Base-by-base conservation (phyloP, 2,888 invertebrate species). In the Drosophila multiciliata region DNA sequence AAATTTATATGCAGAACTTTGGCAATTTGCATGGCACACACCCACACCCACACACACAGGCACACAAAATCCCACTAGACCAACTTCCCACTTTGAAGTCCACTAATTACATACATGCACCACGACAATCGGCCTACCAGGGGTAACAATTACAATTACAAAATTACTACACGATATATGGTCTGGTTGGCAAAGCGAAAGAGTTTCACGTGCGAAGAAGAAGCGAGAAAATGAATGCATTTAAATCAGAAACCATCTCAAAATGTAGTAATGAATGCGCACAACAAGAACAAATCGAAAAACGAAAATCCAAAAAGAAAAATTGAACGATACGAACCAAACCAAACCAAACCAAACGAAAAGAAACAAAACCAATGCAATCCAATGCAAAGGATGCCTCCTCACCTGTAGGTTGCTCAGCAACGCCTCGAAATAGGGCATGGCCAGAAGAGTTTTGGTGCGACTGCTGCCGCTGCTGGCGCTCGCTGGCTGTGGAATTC, bases 351-450 rank as follows among this genome's bases (percentile, higher is more conserved):
- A 53, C 33, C 20, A 15, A 50, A 40, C 45, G 38, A 66, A 68
- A 60, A 48, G 53, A 35, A 71, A 63, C 53, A 17, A 48, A 62
- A 54, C 33, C 23, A 40, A n/a, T n/a, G 40, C 40, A 40, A 40
- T 40, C 9, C 40, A 40, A 57, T 29, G 36, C 70, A 55, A 70
- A 65, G 64, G 61, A 57, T 57, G 32, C 20, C 32, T 32, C 32
- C 92, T 96, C 95, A 96, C 96, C 96, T 96, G 96, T 90, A 96
- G 93, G 91, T 95, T 95, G 89, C 95, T 94, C 91, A 96, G 94
- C 88, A 96, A 94, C 91, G 94, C 95, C 92, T 95, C 95, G 92
- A 96, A 95, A 92, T 96, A 95, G 82, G 96, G 96, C 94, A 96
- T 92, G 77, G 93, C 89, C 71, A 93, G 82, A 58, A 93, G 84